These are phyloP conservation scores for Siniperca knerii DNA, from an alignment of 2,113 vertebrate genomes.

Conservation along the genomic window DNA sequence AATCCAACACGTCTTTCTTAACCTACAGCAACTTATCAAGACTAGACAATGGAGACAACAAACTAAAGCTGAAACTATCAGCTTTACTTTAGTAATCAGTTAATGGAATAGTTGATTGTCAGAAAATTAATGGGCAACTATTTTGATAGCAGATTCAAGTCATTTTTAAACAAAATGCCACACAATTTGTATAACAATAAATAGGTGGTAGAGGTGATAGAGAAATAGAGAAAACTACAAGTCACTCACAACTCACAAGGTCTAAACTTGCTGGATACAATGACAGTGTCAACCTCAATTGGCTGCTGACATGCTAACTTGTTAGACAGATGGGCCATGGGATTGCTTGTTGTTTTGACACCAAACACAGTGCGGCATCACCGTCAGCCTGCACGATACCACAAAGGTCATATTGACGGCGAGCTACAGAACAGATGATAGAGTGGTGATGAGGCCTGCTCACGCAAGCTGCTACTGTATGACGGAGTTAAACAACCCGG, in stretches of 20 bases:
- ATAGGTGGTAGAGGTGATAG: background rate
- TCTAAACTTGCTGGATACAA: slow-evolving; percentile 16
- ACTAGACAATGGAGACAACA: background rate
- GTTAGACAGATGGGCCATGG: slow-evolving; percentile 64
- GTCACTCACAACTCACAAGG: slow-evolving; percentile 20
- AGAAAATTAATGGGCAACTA: background rate
- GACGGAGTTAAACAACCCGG: slow-evolving; percentile 30
- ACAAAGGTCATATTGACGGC: slow-evolving; percentile 61
- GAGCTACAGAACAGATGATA: slow-evolving; percentile 64
- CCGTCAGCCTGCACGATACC: slow-evolving; percentile 42
- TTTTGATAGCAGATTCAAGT: background rate
- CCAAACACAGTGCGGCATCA: slow-evolving; percentile 39
- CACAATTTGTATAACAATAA: background rate
- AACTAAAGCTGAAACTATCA: background rate
- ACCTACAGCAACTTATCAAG: background rate
- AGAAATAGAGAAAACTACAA: background rate
- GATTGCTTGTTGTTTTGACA: slow-evolving; percentile 54
- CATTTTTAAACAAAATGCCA: background rate
- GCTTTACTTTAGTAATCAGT: background rate
- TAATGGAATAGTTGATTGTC: background rate
- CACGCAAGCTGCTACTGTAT: slow-evolving; percentile 49
- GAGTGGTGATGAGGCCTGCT: slow-evolving; percentile 46
- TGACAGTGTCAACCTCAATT: slow-evolving; percentile 14
- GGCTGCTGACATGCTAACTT: slow-evolving; percentile 36
- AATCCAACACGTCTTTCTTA: background rate